A percentile compares a stretch with the other conserved stretches of the same genome.
Evolutionary conservation across 2,888 invertebrate genomes (phyloP).

Genomic region (Rhyacophila evoluta): DNA sequence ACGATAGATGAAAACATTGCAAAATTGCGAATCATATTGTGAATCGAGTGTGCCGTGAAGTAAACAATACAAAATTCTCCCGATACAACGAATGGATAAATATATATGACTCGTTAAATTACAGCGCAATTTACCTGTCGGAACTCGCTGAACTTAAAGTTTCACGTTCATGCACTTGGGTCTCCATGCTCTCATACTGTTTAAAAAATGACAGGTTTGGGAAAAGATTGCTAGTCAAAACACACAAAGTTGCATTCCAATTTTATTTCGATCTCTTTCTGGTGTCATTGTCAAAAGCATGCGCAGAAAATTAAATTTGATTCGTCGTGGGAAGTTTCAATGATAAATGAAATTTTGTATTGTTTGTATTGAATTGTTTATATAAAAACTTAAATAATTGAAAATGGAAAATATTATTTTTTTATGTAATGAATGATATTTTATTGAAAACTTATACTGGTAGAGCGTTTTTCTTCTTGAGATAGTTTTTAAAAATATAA

Average conservation of each 20-base stretch:
- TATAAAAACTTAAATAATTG: too few species aligned
- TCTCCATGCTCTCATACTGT: constrained; percentile 42
- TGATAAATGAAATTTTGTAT: too few species aligned
- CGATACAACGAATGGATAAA: background rate
- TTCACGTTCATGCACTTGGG: constrained; percentile 75
- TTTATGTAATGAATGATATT: too few species aligned
- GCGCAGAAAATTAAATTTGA: background rate
- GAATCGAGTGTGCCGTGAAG: background rate
- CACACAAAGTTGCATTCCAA: constrained; percentile 5
- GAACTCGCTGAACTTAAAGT: constrained; percentile 93
- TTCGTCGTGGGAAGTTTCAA: too few species aligned
- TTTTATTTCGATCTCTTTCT: background rate
- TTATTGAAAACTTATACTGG: too few species aligned
- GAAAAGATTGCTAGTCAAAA: constrained; percentile 20
- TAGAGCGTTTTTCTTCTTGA: too few species aligned
- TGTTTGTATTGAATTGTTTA: too few species aligned
- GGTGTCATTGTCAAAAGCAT: background rate
- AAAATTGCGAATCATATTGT: constrained; percentile 12
- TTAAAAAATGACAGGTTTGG: constrained; percentile 19
- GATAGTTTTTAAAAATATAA: too few species aligned
- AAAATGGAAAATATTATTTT: too few species aligned
- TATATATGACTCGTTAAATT: background rate
- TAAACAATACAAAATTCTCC: background rate
- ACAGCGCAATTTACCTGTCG: constrained; percentile 78
- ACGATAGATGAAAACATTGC: constrained; percentile 17